Conservation (phyloP, 2,888 invertebrate genomes). For the Abrostola triplasia region DNA sequence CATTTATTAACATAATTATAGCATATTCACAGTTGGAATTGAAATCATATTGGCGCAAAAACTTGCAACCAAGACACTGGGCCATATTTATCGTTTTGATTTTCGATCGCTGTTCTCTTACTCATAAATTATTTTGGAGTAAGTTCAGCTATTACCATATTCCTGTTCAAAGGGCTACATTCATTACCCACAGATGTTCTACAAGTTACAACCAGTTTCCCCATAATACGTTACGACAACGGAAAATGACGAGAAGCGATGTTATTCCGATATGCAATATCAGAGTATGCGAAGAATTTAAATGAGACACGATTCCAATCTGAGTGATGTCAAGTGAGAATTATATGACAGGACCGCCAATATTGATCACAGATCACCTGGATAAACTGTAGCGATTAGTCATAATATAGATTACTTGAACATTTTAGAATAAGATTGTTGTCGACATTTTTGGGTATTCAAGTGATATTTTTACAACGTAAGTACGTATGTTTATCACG, state of each 20-base stretch:
- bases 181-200: slow-evolving; percentile 9
- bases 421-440: no score
- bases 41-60: not conserved
- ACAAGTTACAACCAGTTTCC: slow-evolving; percentile 17
- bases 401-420: not conserved
- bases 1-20: no score
- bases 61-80: not conserved
- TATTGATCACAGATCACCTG: slow-evolving; percentile 14
- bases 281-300: slow-evolving; percentile 43
- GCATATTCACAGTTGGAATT: no score
- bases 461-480: no score
- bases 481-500: no score
- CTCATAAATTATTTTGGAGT: no score
- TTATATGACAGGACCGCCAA: slow-evolving; percentile 40
- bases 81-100: not conserved
- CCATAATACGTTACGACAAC: slow-evolving; percentile 45
- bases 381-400: not conserved
- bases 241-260: slow-evolving; percentile 48
- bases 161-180: not conserved
- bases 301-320: slow-evolving; percentile 50
- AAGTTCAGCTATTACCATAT: no score
- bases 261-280: slow-evolving; percentile 29
- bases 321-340: slow-evolving; percentile 37
- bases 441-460: no score
- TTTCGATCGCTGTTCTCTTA: no score